Percentiles rank a stretch among this genome's conserved stretches.
Evolutionary conservation across 2,797 vertebrate species (phyloP).

Genomic region (Discoglossus pictus): DNA sequence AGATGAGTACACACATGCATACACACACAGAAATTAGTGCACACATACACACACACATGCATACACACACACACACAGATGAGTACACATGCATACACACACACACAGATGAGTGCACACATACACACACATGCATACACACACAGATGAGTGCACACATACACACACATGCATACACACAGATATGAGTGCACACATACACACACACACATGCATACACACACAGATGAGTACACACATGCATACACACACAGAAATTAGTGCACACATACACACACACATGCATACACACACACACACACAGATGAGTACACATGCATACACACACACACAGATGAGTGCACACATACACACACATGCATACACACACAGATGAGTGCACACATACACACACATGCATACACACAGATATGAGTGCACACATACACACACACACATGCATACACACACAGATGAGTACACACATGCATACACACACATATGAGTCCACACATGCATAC

Average conservation of each 20-base stretch:
- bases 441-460: neutral
- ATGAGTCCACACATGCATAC: neutral
- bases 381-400: neutral
- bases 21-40: rapidly evolving
- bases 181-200: neutral
- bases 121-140: neutral
- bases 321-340: neutral
- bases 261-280: neutral
- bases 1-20: neutral
- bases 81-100: neutral
- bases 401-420: neutral
- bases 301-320: neutral
- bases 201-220: neutral
- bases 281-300: neutral
- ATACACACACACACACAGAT: neutral
- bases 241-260: neutral
- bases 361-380: neutral
- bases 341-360: neutral
- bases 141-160: neutral
- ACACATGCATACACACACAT: neutral
- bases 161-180: neutral
- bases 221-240: neutral
- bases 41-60: neutral
- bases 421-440: neutral
- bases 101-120: neutral